Evolutionary conservation across 2,113 vertebrate species (phyloP).

Genomic region (Xyliphius kryptos): DNA sequence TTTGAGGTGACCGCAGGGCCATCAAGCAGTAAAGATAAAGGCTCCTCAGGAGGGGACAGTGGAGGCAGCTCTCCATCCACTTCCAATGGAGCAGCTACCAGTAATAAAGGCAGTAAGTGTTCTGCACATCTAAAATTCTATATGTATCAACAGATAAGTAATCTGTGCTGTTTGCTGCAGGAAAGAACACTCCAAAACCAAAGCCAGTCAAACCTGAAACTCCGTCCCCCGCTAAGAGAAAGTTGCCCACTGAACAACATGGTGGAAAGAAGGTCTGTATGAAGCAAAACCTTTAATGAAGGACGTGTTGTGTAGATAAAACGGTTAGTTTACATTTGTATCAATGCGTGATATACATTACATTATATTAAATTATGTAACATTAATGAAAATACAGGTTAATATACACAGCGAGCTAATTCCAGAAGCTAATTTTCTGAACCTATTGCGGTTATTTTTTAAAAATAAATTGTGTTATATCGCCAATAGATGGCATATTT

Average conservation of each 20-base stretch:
- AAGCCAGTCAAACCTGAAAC: slow-evolving; percentile 60
- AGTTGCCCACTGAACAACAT: slow-evolving; percentile 48
- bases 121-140: neutral
- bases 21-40: slow-evolving; percentile 60
- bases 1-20: slow-evolving; percentile 68
- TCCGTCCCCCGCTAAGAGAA: slow-evolving; percentile 59
- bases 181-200: slow-evolving; percentile 44
- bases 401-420: too few species aligned
- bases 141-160: neutral
- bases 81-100: slow-evolving; percentile 26
- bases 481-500: too few species aligned
- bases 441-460: too few species aligned
- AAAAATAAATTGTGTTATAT: too few species aligned
- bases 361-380: too few species aligned
- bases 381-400: too few species aligned
- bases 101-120: slow-evolving; percentile 59
- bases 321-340: too few species aligned
- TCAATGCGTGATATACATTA: too few species aligned
- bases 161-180: slow-evolving; percentile 7
- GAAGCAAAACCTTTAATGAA: too few species aligned
- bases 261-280: slow-evolving; percentile 66
- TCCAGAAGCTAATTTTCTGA: too few species aligned
- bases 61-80: slow-evolving; percentile 69
- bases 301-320: too few species aligned
- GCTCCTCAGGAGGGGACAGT: slow-evolving; percentile 77